phyloP scores from a whole-genome alignment of 2,797 vertebrate genomes.

The Sebastes variabilis region DNA sequence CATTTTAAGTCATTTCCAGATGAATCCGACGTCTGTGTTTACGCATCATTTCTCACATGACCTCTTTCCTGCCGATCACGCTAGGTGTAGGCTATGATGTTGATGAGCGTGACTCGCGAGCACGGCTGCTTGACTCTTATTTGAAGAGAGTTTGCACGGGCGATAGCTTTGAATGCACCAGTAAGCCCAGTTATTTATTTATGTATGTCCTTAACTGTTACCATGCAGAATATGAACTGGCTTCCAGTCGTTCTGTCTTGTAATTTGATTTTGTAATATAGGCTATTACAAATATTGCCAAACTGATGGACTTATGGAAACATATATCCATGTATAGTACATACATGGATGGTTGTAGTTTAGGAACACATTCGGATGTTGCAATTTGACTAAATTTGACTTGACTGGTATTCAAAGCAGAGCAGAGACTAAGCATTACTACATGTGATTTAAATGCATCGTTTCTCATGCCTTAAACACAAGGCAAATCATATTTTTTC shows the following conservation, averaged over 20 bases:
- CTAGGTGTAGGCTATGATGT: not conserved
- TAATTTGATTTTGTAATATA: too few species aligned
- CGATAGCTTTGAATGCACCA: too few species aligned
- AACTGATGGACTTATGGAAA: not conserved
- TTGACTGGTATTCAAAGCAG: constrained; percentile 55
- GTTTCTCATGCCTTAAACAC: not conserved
- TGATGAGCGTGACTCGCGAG: not conserved
- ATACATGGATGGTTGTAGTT: constrained; percentile 13
- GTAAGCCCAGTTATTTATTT: not conserved
- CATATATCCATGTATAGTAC: too few species aligned
- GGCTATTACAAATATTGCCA: not conserved
- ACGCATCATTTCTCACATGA: too few species aligned
- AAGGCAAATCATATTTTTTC: not conserved
- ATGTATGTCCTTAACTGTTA: too few species aligned
- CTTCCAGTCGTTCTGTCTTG: too few species aligned
- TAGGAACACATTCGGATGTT: constrained; percentile 4
- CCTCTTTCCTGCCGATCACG: too few species aligned
- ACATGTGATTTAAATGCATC: not conserved
- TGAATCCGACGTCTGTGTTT: too few species aligned
- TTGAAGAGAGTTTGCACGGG: too few species aligned
- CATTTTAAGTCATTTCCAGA: too few species aligned
- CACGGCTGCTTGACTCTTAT: too few species aligned
- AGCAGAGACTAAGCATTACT: not conserved
- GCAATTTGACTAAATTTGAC: constrained; percentile 66
- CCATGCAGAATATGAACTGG: too few species aligned